A percentile compares a stretch with the other conserved stretches of the same genome.
These are phyloP conservation scores for Diorhabda sublineata DNA, from an alignment of 1,140 invertebrate species.

Conservation along the genomic window DNA sequence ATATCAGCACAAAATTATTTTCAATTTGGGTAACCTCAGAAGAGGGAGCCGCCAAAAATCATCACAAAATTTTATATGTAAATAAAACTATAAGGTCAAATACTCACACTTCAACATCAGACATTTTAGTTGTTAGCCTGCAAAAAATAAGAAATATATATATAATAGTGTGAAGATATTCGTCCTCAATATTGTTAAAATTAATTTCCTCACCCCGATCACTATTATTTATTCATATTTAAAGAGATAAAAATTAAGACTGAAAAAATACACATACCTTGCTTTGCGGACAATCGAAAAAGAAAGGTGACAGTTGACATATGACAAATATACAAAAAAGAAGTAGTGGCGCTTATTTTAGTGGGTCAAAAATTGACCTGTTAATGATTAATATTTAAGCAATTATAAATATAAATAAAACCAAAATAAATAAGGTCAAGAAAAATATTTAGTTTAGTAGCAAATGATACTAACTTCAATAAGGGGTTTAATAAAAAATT, in stretches of 20 bases:
- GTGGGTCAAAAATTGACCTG: too few species aligned
- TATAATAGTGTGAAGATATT: too few species aligned
- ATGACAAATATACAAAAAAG: too few species aligned
- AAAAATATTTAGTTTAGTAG: too few species aligned
- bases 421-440: too few species aligned
- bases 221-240: not conserved
- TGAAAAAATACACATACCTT: not conserved
- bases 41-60: slow-evolving; percentile 37
- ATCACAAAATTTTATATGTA: slow-evolving; percentile 22
- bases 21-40: slow-evolving; percentile 35
- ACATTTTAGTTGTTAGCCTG: slow-evolving; percentile 52
- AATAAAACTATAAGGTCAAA: slow-evolving; percentile 24
- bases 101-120: slow-evolving; percentile 63
- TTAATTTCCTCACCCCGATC: not conserved
- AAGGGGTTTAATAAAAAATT: too few species aligned
- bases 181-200: too few species aligned
- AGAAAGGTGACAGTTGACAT: not conserved
- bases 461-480: too few species aligned
- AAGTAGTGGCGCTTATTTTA: too few species aligned
- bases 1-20: slow-evolving; percentile 28
- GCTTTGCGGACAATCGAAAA: not conserved
- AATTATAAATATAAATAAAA: too few species aligned
- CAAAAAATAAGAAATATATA: slow-evolving; percentile 39
- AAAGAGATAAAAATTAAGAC: not conserved
- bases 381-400: too few species aligned